These are phyloP conservation scores for Chymomyza amoena DNA, from an alignment of 2,888 invertebrate species.

Conservation along the genomic window DNA sequence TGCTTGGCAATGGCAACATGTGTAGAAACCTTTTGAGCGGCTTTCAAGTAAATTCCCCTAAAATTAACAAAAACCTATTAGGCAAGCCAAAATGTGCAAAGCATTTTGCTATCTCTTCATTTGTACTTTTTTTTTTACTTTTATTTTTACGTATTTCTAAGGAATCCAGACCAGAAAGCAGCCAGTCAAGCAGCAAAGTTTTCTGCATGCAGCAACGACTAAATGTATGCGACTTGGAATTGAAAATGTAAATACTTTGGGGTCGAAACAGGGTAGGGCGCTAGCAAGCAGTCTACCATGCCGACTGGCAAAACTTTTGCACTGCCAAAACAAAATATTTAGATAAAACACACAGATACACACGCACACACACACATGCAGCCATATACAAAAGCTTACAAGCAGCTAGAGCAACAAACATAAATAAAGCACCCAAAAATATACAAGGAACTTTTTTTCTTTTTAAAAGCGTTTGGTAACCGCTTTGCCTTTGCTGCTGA, in stretches of 20 bases:
- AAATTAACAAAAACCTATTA: constrained; percentile 71
- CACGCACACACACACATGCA: constrained; percentile 14
- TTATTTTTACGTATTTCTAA: neutral
- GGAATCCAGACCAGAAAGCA: constrained; percentile 6
- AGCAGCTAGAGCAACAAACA: neutral
- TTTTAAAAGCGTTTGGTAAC: constrained; percentile 40
- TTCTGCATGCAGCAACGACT: neutral
- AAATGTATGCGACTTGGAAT: constrained; percentile 37
- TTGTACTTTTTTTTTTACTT: constrained; percentile 3
- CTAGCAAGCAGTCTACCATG: constrained; percentile 16
- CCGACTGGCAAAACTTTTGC: constrained; percentile 55
- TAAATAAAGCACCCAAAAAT: constrained; percentile 21
- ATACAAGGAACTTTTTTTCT: constrained; percentile 31
- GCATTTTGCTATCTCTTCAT: constrained; percentile 6
- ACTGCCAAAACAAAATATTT: constrained; percentile 65
- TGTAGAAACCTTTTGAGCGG: constrained; percentile 53
- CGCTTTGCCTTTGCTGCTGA: neutral
- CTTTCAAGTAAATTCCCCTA: constrained; percentile 47
- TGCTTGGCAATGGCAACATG: constrained; percentile 45
- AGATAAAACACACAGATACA: constrained; percentile 53
- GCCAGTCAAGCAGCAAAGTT: neutral
- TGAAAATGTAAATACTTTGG: constrained; percentile 69
- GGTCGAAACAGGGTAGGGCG: neutral
- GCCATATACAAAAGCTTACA: constrained; percentile 13
- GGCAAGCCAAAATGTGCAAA: constrained; percentile 50